Conservation (phyloP, 2,113 vertebrate species). For the Melanerpes aurifrons region DNA sequence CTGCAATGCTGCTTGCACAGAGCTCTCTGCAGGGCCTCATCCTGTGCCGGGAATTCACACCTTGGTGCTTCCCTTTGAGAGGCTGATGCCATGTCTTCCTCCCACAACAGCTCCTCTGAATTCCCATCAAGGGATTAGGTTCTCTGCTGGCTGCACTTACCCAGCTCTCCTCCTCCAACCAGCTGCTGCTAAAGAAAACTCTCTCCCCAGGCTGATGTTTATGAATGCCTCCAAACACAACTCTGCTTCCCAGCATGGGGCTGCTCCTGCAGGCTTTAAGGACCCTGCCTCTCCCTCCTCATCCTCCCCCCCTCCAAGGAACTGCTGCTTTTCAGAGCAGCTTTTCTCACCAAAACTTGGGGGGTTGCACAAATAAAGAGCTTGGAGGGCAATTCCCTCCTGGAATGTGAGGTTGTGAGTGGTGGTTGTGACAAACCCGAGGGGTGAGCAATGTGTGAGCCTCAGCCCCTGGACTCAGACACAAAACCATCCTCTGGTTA, state of each 20-base stretch:
- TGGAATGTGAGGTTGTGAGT: background rate
- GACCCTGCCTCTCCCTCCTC: background rate
- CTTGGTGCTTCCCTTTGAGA: background rate
- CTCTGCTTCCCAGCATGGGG: background rate
- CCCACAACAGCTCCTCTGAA: background rate
- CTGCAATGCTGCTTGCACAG: background rate
- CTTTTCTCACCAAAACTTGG: background rate
- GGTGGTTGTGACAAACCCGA: fast-evolving
- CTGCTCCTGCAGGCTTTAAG: background rate
- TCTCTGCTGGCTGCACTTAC: background rate
- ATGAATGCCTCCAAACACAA: background rate
- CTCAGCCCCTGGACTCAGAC: background rate
- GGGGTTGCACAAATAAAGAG: background rate
- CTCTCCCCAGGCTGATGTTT: background rate
- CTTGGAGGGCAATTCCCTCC: background rate
- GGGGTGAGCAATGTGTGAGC: fast-evolving
- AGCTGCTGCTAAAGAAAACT: background rate
- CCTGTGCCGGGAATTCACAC: background rate
- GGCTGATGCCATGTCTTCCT: background rate
- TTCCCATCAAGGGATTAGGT: background rate
- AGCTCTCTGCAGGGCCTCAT: background rate
- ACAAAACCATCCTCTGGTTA: background rate
- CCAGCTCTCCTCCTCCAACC: background rate
- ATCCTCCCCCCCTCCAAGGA: background rate
- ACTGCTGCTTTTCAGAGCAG: background rate